Evolutionary conservation across 2,797 vertebrate genomes (phyloP).

Genomic region (Enteromius anoplus): DNA sequence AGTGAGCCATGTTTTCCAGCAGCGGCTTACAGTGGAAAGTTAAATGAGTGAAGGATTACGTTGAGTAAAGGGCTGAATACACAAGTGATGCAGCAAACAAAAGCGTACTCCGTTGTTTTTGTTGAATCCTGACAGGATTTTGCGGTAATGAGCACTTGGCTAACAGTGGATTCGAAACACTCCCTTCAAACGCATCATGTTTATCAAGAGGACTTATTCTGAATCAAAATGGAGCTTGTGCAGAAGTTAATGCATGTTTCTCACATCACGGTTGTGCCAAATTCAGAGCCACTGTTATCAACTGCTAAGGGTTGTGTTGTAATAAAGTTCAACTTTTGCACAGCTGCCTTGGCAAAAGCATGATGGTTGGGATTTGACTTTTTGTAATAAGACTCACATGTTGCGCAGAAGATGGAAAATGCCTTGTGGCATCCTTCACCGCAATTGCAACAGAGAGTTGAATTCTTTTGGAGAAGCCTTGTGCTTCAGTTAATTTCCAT

Average conservation of each 20-base stretch:
- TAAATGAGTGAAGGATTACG: conserved; percentile 42
- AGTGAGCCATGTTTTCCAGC: conserved; percentile 63
- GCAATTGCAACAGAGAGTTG: conserved; percentile 62
- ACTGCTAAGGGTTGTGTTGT: neutral
- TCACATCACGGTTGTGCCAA: neutral
- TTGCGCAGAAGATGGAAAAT: conserved; percentile 64
- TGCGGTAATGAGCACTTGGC: neutral
- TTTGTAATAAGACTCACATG: conserved; percentile 47
- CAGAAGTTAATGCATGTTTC: neutral
- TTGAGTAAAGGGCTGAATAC: conserved; percentile 49
- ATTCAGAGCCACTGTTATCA: neutral
- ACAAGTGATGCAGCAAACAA: conserved; percentile 1
- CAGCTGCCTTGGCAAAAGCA: neutral
- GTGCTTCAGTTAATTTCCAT: conserved; percentile 14
- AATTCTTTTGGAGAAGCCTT: conserved; percentile 36
- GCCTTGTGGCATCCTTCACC: conserved; percentile 63
- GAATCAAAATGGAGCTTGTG: conserved; percentile 2
- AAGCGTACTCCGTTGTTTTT: neutral
- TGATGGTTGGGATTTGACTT: conserved; percentile 37
- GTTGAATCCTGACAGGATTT: neutral
- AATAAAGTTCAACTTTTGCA: conserved; percentile 4
- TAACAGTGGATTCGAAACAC: neutral
- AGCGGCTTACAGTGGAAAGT: conserved; percentile 58
- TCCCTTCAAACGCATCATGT: neutral
- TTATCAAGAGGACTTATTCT: neutral